Conservation (phyloP, 2,888 invertebrate species). For the Aleiodes alternator region DNA sequence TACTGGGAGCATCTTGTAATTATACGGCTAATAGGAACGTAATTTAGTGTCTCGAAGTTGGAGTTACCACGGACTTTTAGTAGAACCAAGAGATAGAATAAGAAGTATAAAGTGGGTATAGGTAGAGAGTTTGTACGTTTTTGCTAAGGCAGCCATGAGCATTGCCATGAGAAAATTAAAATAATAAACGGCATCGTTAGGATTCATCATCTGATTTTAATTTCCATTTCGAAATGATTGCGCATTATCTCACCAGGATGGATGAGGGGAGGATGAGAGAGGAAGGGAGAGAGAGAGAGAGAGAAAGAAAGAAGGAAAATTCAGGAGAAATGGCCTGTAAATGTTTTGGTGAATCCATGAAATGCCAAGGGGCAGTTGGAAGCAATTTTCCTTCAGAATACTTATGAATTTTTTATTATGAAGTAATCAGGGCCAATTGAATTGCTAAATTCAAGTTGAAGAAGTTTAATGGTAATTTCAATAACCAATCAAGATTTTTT, state of each 20-base stretch:
- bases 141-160: conserved; percentile 33
- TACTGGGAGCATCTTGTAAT: conserved; percentile 76
- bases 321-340: conserved; percentile 58
- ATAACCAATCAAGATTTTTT: conserved; percentile 24
- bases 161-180: conserved; percentile 73
- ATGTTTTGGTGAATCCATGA: conserved; percentile 69
- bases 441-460: conserved; percentile 23
- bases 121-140: background rate
- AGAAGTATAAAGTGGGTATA: conserved; percentile 4
- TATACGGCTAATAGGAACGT: conserved; percentile 76
- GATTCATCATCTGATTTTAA: conserved; percentile 76
- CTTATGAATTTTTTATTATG: conserved; percentile 36
- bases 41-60: conserved; percentile 75
- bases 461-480: conserved; percentile 32
- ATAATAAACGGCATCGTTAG: conserved; percentile 76
- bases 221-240: conserved; percentile 76
- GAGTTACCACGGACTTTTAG: conserved; percentile 67
- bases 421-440: conserved; percentile 32
- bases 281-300: too few relatives aligned
- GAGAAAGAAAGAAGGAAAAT: too few relatives aligned
- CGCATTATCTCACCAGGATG: conserved; percentile 71
- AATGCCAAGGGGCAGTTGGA: conserved; percentile 63
- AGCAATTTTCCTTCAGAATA: conserved; percentile 31
- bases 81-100: conserved; percentile 6
- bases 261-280: conserved; percentile 14